Percentiles rank a stretch among this genome's conserved stretches.
Evolutionary conservation across 2,888 invertebrate genomes (phyloP).

Genomic region (Cryptops parisi): DNA sequence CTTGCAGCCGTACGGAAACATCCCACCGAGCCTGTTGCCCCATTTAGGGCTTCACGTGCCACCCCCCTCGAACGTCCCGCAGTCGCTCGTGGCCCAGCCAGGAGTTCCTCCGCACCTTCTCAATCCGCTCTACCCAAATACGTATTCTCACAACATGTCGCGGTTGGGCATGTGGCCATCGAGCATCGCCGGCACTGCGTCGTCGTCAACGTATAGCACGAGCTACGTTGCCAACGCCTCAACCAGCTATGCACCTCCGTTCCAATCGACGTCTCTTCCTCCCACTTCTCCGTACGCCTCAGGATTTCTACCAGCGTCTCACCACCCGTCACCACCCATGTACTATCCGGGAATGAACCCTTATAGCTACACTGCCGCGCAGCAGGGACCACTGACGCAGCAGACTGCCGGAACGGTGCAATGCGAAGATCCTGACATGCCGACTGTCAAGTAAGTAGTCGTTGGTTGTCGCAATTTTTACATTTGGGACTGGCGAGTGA

Average conservation of each 20-base stretch:
- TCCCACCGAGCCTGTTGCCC: constrained; percentile 8
- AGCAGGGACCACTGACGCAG: neutral
- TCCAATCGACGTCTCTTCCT: neutral
- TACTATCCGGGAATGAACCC: neutral
- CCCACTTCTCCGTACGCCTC: neutral
- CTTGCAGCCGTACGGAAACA: constrained; percentile 9
- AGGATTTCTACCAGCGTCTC: neutral
- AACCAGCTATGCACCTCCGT: neutral
- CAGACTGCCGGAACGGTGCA: neutral
- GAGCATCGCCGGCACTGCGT: neutral
- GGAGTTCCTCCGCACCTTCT: neutral
- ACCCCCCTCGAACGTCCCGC: neutral
- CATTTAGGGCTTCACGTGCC: neutral
- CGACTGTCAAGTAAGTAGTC: neutral
- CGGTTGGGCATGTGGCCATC: neutral
- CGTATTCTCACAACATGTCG: neutral
- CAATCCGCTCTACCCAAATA: neutral
- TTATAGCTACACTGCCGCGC: neutral
- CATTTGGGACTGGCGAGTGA: no score
- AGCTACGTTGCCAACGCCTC: neutral
- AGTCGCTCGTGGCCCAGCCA: neutral
- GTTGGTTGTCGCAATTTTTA: no score
- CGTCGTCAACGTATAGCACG: neutral
- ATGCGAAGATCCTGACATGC: neutral
- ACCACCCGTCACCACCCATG: neutral